Evolutionary conservation across 2,113 vertebrate genomes (phyloP), one percentile per base, ranked within the genome.

Genomic region (Ailuropoda melanoleuca): DNA sequence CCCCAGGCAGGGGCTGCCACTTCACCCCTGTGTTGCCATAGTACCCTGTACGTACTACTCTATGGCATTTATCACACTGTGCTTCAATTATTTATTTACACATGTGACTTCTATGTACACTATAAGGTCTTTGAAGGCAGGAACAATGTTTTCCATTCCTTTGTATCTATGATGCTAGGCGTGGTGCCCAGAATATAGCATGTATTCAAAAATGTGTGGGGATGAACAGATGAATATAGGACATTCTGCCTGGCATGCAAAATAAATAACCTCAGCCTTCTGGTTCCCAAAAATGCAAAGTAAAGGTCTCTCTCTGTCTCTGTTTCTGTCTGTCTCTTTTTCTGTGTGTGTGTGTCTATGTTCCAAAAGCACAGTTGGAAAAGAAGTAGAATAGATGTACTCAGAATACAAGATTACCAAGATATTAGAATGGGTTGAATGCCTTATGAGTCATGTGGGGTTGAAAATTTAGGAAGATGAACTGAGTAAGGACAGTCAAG

Each of bases 81-180:
- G 6, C 21, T 98, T 90, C 96, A 89, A 66, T 75, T 88, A 56
- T 85, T 97, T 91, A 82, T 92, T 80, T 93, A 80, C 34, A 80
- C 48, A 95, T 64, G 93, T 83, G 60, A 94, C n/a, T 95, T 80
- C 66, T 2, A 0, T 75, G 55, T 90, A 56, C 12, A 74, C 46
- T 70, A 3, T 56, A 48, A 82, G 74, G 83, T 74, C 21, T 95
- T 68, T 96, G 48, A 97, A 97, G 43, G 37, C 64, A 86, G 39
- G 66, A 97, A 89, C 34, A 80, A 80, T 88, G 66, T 83, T 60
- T 83, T 95, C 68, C n/a, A 18, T 88, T 93, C 43, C 23, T 64
- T 83, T 88, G 7, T 68, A 56, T 88, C 72, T 86, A 39, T 77
- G 80, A 90, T 88, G 43, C 39, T 70, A 96, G 87, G 72, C 92